These are phyloP conservation scores for Halcyon chelicuti DNA, from an alignment of 2,797 vertebrate genomes.

Conservation along the genomic window DNA sequence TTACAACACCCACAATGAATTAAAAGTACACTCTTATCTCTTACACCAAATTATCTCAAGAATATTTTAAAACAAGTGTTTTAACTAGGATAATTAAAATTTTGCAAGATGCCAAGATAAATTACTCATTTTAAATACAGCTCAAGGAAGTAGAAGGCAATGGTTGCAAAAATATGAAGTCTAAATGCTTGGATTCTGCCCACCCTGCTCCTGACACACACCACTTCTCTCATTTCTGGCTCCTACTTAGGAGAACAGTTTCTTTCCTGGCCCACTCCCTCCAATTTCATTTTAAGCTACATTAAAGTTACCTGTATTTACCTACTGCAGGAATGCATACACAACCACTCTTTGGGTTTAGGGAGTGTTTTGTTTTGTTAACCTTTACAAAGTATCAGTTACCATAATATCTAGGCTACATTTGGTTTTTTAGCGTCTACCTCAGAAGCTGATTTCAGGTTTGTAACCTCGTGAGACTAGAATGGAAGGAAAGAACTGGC, in stretches of 20 bases:
- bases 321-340: slow-evolving; percentile 34
- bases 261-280: neutral
- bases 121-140: neutral
- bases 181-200: neutral
- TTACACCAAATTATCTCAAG: neutral
- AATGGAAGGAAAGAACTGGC: neutral
- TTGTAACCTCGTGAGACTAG: neutral
- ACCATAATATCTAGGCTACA: neutral
- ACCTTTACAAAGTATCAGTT: slow-evolving; percentile 27
- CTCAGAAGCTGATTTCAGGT: neutral
- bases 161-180: neutral
- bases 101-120: neutral
- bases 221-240: neutral
- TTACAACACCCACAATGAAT: neutral
- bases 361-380: slow-evolving; percentile 68
- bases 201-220: neutral
- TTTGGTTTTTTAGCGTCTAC: neutral
- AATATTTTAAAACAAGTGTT: neutral
- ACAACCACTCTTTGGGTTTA: slow-evolving; percentile 17
- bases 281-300: neutral
- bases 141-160: neutral
- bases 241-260: neutral
- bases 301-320: slow-evolving; percentile 37
- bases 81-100: neutral
- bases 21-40: neutral